phyloP scores from a whole-genome alignment of 2,113 vertebrate genomes.

The Pangasianodon hypophthalmus region DNA sequence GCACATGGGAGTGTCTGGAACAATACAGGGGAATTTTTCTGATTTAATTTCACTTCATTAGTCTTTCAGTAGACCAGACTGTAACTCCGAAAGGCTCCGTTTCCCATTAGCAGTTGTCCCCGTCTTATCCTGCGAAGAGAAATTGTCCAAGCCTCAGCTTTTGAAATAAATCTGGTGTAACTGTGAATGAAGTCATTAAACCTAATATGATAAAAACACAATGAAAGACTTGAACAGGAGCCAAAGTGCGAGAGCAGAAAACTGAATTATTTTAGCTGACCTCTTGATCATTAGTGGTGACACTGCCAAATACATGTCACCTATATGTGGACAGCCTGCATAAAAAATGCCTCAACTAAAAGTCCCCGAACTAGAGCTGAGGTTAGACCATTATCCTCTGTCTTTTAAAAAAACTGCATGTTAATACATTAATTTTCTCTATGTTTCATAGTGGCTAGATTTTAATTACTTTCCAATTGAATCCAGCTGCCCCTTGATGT shows the following conservation, averaged over 20 bases:
- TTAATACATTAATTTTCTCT: not conserved
- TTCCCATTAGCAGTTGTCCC: constrained; percentile 43
- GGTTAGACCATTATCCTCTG: not conserved
- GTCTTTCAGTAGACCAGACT: constrained; percentile 17
- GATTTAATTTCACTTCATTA: constrained; percentile 54
- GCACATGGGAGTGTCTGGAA: not conserved
- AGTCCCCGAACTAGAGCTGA: constrained; percentile 8
- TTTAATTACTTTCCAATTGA: not conserved
- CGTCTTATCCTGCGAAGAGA: constrained; percentile 35
- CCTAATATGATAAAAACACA: constrained; percentile 50
- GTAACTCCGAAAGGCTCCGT: constrained; percentile 35
- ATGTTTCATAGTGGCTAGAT: not conserved
- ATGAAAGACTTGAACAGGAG: constrained; percentile 36
- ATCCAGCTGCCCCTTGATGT: not conserved
- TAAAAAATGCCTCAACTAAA: not conserved
- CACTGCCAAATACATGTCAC: constrained; percentile 18
- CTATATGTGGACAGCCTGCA: constrained; percentile 14
- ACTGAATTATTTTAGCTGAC: constrained; percentile 2
- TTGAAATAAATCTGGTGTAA: constrained; percentile 49
- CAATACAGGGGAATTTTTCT: constrained; percentile 46
- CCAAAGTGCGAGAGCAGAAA: constrained; percentile 17
- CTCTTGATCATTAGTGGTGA: constrained; percentile 48
- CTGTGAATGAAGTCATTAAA: constrained; percentile 55
- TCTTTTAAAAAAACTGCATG: not conserved
- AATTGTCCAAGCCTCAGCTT: constrained; percentile 35